phyloP scores from a whole-genome alignment of 92 coral and sea anemone species.

The Actinostola sp. region DNA sequence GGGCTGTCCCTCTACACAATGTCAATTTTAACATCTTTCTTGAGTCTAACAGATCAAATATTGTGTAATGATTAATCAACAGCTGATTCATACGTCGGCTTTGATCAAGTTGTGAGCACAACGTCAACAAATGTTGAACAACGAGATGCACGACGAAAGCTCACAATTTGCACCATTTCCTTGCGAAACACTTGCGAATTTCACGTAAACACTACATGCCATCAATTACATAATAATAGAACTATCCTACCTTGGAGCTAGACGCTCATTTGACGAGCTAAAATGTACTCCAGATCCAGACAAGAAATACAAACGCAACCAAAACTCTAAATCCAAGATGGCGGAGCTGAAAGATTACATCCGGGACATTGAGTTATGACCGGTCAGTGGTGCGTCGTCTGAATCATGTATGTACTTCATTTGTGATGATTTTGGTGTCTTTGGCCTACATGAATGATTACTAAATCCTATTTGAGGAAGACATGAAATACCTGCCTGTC shows the following conservation, averaged over 20 bases:
- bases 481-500: slow-evolving; percentile 11
- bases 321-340: slow-evolving; percentile 31
- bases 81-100: no score
- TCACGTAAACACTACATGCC: not conserved
- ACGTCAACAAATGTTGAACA: no score
- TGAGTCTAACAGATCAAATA: not conserved
- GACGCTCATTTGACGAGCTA: slow-evolving; percentile 39
- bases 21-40: slow-evolving; percentile 76
- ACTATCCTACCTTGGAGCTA: slow-evolving; percentile 26
- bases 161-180: not conserved
- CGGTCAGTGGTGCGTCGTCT: slow-evolving; percentile 13
- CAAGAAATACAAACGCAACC: slow-evolving; percentile 5
- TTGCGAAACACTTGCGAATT: not conserved
- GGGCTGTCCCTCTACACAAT: slow-evolving; percentile 60
- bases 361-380: slow-evolving; percentile 32
- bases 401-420: slow-evolving; percentile 4
- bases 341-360: slow-evolving; percentile 31
- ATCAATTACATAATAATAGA: not conserved
- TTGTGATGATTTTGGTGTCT: not conserved
- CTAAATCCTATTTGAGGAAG: not conserved
- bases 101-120: no score
- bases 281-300: slow-evolving; percentile 12
- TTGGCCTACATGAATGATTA: not conserved
- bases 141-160: no score
- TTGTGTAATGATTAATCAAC: not conserved